Percentiles rank a stretch among this genome's conserved stretches.
Conservation (phyloP, 2,113 vertebrate genomes). For the Vulpes vulpes region DNA sequence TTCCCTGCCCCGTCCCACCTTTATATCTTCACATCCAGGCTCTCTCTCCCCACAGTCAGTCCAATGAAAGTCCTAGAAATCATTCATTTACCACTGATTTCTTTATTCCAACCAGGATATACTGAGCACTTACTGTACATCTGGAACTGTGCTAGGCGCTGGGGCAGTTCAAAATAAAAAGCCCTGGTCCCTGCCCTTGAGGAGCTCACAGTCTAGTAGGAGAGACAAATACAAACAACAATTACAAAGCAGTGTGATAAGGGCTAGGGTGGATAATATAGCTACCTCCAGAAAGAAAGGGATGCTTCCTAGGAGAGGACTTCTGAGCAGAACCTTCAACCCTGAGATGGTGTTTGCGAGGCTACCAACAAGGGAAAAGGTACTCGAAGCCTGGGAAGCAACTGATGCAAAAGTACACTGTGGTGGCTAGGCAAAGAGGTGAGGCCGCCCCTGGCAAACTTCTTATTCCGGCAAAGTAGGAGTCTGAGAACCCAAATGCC, state of each 20-base stretch:
- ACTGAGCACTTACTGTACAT: not conserved
- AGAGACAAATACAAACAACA: conserved; percentile 51
- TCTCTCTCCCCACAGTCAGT: not conserved
- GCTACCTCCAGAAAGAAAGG: not conserved
- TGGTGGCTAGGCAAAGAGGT: not conserved
- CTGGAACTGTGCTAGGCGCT: conserved; percentile 5
- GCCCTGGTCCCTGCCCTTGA: conserved; percentile 53
- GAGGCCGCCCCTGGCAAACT: not conserved
- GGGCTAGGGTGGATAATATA: not conserved
- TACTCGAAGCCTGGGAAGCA: not conserved
- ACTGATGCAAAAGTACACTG: not conserved
- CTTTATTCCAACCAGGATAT: not conserved
- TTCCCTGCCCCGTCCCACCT: not conserved
- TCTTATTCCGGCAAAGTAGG: not conserved
- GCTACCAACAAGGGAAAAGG: not conserved
- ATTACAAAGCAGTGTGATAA: not conserved
- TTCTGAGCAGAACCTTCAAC: not conserved
- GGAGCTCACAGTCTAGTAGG: conserved; percentile 57
- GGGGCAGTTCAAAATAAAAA: conserved; percentile 46
- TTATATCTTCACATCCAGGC: not conserved
- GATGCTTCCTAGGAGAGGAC: not conserved
- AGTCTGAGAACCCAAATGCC: not conserved
- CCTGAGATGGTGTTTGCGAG: not conserved
- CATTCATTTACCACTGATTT: conserved; percentile 26
- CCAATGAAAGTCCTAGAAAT: not conserved